Conservation (phyloP, 2,797 vertebrate genomes). For the Dendrocincla tyrannina region DNA sequence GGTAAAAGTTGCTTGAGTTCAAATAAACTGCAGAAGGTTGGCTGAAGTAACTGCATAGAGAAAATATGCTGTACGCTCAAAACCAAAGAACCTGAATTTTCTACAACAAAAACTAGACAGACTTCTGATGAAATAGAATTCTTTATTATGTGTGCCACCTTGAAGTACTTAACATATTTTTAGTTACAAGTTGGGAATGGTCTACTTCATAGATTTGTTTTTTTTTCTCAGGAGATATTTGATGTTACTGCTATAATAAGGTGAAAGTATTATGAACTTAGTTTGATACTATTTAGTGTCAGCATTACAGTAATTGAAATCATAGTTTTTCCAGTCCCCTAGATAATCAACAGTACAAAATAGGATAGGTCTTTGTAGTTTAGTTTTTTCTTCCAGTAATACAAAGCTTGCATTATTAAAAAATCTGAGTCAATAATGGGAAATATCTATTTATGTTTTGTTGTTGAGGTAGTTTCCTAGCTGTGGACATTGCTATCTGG, state of each 20-base stretch:
- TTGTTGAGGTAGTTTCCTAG: neutral
- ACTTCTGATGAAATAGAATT: neutral
- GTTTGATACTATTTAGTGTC: neutral
- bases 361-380: neutral
- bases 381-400: neutral
- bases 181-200: neutral
- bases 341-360: neutral
- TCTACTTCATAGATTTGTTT: neutral
- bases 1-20: neutral
- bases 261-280: neutral
- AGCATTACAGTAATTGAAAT: neutral
- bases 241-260: neutral
- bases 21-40: neutral
- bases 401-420: neutral
- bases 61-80: neutral
- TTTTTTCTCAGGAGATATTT: neutral
- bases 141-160: neutral
- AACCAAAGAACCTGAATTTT: conserved; percentile 42
- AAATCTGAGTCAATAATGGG: neutral
- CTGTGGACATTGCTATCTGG: neutral
- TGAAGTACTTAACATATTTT: neutral
- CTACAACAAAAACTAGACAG: neutral
- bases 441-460: neutral
- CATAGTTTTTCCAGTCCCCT: neutral
- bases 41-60: neutral